Base-by-base conservation (phyloP, 1,140 invertebrate species). In the Choristoneura fumiferana region DNA sequence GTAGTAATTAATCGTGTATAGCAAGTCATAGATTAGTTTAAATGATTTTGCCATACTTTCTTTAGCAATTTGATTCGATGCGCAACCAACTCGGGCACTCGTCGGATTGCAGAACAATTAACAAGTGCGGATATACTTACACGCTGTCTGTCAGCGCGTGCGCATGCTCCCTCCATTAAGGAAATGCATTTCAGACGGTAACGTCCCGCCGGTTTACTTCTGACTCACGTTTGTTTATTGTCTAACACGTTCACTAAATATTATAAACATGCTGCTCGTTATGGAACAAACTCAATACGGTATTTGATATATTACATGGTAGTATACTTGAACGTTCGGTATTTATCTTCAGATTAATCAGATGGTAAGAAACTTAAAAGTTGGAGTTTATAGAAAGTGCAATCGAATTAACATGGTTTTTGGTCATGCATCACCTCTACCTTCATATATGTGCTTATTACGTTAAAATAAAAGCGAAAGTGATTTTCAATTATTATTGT, bases 101-200 rank as follows among this genome's bases (percentile, higher is more conserved):
- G 61, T 35, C 40, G 22, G 62, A 58, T 54, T 63, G 60, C 60
- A 36, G 38, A 57, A 40, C 66, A 73, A 72, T 80, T 77, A 78
- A 58, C 58, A 54, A 59, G 43, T 55, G 63, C 67, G 67, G 69
- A 76, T 72, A 58, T 69, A 49, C 54, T 52, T 54, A 61, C 45
- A 55, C 57, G 53, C 56, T 34, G 53, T 57, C 60, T 29, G 53
- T 59, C 60, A 60, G 58, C 60, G 66, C 69, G 56, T 61, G 72
- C 64, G 68, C 67, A 73, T 78, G 60, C 69, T 75, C 67, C 68
- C 63, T 60, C 63, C 61, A 58, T 72, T 14, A 60, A 69, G 69
- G 69, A 75, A 81, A 68, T 65, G 63, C 34, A 54, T 68, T 68
- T 35, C 49, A 69, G 62, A 57, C 57, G 54, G 60, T 65, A 62